These are phyloP conservation scores for Brachionus manjavacas DNA, from an alignment of 1,140 invertebrate species.

Conservation along the genomic window DNA sequence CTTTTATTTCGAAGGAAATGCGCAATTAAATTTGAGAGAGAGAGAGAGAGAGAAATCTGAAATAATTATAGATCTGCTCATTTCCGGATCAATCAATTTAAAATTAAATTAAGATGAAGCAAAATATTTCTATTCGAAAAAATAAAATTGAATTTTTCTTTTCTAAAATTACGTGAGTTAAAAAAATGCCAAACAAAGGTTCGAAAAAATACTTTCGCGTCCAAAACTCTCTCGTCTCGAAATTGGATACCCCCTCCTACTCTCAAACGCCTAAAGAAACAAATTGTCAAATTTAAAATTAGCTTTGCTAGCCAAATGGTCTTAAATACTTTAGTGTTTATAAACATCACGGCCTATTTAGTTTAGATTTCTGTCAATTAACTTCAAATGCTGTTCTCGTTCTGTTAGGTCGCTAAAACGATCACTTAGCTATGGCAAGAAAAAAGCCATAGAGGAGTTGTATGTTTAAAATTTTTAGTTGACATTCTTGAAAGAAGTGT, in stretches of 20 bases:
- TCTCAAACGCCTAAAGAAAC: not conserved
- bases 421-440: not conserved
- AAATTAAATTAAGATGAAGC: constrained; percentile 12
- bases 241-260: not conserved
- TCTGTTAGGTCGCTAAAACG: not conserved
- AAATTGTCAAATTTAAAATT: not conserved
- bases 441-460: not conserved
- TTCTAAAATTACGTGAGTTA: not conserved
- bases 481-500: not conserved
- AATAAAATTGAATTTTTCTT: not conserved
- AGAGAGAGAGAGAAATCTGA: not conserved
- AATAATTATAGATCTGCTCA: constrained; percentile 33
- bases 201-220: not conserved
- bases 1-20: constrained; percentile 1
- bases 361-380: not conserved
- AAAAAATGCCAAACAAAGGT: not conserved
- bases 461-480: not conserved
- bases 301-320: not conserved
- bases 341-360: not conserved
- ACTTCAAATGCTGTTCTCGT: not conserved
- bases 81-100: constrained; percentile 41
- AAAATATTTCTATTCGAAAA: not conserved
- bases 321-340: not conserved
- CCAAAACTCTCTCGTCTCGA: not conserved
- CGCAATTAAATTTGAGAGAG: constrained; percentile 16